These are phyloP conservation scores for Bhutanitis thaidina DNA, from an alignment of 2,888 invertebrate genomes.

Conservation along the genomic window DNA sequence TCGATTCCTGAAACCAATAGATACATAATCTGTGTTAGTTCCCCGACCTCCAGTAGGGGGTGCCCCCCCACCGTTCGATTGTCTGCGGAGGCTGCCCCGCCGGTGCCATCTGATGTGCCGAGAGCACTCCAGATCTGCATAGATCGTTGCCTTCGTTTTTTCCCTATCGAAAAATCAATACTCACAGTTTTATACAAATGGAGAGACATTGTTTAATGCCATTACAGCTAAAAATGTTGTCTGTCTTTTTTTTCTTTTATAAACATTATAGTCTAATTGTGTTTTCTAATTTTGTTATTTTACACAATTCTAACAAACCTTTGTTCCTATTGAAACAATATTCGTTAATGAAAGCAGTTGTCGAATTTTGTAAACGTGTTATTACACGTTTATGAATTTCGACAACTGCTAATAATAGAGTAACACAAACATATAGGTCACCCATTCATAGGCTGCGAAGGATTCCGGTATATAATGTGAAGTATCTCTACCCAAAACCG, in stretches of 20 bases:
- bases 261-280: slow-evolving; percentile 18
- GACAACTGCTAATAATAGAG: neutral
- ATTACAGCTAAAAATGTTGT: slow-evolving; percentile 43
- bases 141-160: slow-evolving; percentile 80
- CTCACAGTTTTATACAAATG: slow-evolving; percentile 71
- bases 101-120: slow-evolving; percentile 80
- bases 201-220: slow-evolving; percentile 66
- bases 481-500: slow-evolving; percentile 64
- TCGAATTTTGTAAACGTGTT: too few species aligned
- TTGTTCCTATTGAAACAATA: too few species aligned
- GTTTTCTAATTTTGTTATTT: neutral
- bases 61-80: slow-evolving; percentile 72
- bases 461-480: slow-evolving; percentile 68
- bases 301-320: slow-evolving; percentile 11
- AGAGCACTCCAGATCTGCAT: slow-evolving; percentile 81
- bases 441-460: slow-evolving; percentile 47
- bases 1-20: slow-evolving; percentile 20
- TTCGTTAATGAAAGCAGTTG: too few species aligned
- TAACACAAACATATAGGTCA: slow-evolving; percentile 35
- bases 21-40: slow-evolving; percentile 63
- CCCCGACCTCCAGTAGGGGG: slow-evolving; percentile 67
- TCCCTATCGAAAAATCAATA: slow-evolving; percentile 80
- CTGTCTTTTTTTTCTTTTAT: slow-evolving; percentile 25
- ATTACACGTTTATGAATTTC: neutral
- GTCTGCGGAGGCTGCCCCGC: slow-evolving; percentile 79